Evolutionary conservation across 2,888 invertebrate species (phyloP).

Genomic region (Lithophane leautieri): DNA sequence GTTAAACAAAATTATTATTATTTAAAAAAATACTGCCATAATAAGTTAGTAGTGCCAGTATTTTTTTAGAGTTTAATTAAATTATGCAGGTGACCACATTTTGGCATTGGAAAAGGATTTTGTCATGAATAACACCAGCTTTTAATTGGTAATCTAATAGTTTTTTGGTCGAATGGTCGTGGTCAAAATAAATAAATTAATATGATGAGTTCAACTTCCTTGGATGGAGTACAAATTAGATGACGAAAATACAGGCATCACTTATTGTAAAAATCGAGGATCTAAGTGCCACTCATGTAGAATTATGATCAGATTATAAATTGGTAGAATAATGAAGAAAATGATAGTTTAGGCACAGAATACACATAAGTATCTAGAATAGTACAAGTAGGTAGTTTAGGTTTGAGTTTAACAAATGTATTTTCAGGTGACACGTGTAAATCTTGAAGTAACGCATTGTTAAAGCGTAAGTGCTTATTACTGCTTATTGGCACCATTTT

Average conservation of each 20-base stretch:
- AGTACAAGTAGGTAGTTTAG: not conserved
- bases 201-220: not conserved
- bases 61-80: not conserved
- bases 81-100: not conserved
- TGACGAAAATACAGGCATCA: not conserved
- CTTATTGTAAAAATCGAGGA: not conserved
- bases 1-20: too few relatives aligned
- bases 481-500: too few relatives aligned
- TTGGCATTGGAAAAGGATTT: not conserved
- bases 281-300: not conserved
- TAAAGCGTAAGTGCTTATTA: too few relatives aligned
- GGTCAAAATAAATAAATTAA: not conserved
- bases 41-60: not conserved
- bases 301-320: not conserved
- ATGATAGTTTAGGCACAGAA: not conserved
- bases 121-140: not conserved
- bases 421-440: constrained; percentile 18
- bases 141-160: not conserved
- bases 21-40: not conserved
- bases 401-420: constrained; percentile 1
- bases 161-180: not conserved
- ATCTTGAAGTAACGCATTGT: not conserved
- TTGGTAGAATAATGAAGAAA: constrained; percentile 8
- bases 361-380: too few relatives aligned
- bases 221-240: not conserved